Evolutionary conservation across 2,113 vertebrate genomes (phyloP).

Genomic region (Oreochromis spilurus): DNA sequence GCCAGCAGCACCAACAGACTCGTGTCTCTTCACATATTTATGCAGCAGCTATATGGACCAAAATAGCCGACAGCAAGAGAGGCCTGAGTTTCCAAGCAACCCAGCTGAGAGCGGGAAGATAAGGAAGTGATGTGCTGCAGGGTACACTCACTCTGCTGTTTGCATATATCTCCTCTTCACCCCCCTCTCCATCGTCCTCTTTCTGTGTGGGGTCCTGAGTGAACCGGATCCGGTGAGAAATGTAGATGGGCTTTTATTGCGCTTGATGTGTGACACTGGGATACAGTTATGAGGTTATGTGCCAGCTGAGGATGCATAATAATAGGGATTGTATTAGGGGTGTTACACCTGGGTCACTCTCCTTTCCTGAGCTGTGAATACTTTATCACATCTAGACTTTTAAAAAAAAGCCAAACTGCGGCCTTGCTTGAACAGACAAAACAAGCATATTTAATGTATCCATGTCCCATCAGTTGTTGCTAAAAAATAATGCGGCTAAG

Average conservation of each 20-base stretch:
- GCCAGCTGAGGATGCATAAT: neutral
- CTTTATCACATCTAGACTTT: neutral
- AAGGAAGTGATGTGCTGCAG: neutral
- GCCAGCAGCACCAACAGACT: neutral
- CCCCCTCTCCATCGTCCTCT: neutral
- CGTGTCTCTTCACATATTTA: neutral
- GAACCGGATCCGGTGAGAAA: neutral
- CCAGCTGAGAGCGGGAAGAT: constrained; percentile 4
- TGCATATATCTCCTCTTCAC: neutral
- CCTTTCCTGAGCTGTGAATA: neutral
- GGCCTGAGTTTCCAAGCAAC: constrained; percentile 39
- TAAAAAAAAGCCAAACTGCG: neutral
- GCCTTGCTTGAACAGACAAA: neutral
- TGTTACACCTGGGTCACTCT: constrained; percentile 31
- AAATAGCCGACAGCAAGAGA: neutral
- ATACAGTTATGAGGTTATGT: constrained; percentile 2
- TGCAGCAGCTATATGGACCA: neutral
- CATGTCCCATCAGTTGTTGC: neutral
- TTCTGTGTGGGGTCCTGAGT: neutral
- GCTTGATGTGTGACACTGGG: neutral
- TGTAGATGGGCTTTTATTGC: neutral
- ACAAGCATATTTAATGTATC: neutral
- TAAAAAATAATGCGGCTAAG: neutral
- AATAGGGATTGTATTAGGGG: neutral
- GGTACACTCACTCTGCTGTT: constrained; percentile 21